Conservation (phyloP, 1,140 invertebrate genomes). For the Venustaconcha ellipsiformis region DNA sequence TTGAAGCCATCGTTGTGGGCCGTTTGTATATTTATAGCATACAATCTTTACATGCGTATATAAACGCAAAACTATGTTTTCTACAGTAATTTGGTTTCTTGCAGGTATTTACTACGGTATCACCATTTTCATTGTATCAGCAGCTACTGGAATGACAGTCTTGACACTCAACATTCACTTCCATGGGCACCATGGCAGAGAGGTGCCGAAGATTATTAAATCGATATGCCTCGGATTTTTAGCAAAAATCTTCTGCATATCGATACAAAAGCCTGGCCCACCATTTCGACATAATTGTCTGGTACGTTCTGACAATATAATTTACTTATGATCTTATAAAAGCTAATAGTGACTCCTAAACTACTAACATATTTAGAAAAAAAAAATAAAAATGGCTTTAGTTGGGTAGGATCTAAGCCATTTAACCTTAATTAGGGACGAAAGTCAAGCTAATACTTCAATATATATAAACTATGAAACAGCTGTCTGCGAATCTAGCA, state of each 20-base stretch:
- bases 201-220: slow-evolving; percentile 79
- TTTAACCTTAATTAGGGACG: not conserved
- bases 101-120: slow-evolving; percentile 91
- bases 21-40: not conserved
- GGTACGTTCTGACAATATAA: not conserved
- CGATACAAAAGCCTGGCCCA: slow-evolving; percentile 55
- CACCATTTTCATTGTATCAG: slow-evolving; percentile 90
- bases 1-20: not conserved
- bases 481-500: too few species aligned
- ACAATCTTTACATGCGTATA: not conserved
- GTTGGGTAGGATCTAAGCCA: not conserved
- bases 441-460: not conserved
- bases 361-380: not conserved
- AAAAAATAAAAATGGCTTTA: slow-evolving; percentile 2
- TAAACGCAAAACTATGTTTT: not conserved
- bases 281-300: not conserved
- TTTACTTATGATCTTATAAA: not conserved
- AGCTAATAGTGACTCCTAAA: not conserved
- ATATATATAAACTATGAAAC: too few species aligned
- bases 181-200: slow-evolving; percentile 82
- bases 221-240: slow-evolving; percentile 76
- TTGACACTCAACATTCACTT: slow-evolving; percentile 85
- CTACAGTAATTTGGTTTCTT: slow-evolving; percentile 10
- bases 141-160: slow-evolving; percentile 86
- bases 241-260: slow-evolving; percentile 72